Conservation (phyloP, 2,113 vertebrate species). For the Crypturellus undulatus region DNA sequence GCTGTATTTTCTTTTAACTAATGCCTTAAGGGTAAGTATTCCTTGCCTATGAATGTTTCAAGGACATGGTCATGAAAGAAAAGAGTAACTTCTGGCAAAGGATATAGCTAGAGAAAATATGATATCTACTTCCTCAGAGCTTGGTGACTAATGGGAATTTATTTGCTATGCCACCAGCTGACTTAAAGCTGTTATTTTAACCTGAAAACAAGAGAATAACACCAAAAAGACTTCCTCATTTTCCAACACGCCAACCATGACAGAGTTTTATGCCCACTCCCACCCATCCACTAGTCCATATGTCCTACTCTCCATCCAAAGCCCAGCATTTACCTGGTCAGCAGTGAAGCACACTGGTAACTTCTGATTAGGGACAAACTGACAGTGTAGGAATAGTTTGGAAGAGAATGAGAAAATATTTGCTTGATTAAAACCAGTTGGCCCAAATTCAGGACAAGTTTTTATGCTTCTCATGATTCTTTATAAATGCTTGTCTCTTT, state of each 20-base stretch:
- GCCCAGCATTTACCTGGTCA: background rate
- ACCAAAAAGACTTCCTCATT: background rate
- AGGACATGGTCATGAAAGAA: background rate
- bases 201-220: background rate
- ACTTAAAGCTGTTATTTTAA: background rate
- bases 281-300: accelerated
- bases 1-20: background rate
- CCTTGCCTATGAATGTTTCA: background rate
- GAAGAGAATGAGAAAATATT: background rate
- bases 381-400: background rate
- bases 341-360: background rate
- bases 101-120: background rate
- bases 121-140: background rate
- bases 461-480: background rate
- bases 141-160: background rate
- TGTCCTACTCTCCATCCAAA: background rate
- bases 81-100: background rate
- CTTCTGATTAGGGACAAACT: background rate
- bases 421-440: background rate
- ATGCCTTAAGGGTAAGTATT: background rate
- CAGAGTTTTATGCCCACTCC: background rate
- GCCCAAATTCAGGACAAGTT: background rate
- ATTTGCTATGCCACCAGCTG: background rate
- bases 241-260: background rate
- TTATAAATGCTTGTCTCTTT: background rate